Percentiles rank a stretch among this genome's conserved stretches.
These are phyloP conservation scores for Gymnocephalus cernua DNA, from an alignment of 2,113 vertebrate genomes.

Conservation along the genomic window DNA sequence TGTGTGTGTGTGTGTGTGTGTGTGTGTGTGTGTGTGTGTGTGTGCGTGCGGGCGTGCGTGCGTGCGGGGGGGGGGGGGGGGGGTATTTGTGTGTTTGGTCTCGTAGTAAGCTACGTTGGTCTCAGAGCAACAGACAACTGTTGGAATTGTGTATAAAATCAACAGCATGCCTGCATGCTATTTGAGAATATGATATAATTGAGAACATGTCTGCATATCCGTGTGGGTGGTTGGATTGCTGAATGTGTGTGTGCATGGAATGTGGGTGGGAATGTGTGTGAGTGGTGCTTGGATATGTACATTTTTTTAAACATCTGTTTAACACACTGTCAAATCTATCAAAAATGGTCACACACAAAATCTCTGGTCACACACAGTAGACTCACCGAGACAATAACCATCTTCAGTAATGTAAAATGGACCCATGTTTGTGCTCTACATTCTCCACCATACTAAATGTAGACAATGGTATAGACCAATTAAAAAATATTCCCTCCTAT, in stretches of 20 bases:
- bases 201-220: neutral
- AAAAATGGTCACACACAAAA: no score
- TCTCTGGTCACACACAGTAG: no score
- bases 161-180: neutral
- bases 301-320: neutral
- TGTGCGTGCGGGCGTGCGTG: slow-evolving; percentile 7
- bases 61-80: neutral
- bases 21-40: slow-evolving; percentile 18
- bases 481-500: no score
- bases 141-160: slow-evolving; percentile 1
- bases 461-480: no score
- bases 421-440: no score
- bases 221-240: neutral
- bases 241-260: neutral
- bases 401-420: no score
- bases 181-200: neutral
- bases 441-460: no score
- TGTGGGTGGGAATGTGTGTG: slow-evolving; percentile 6
- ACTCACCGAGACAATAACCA: no score
- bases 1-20: slow-evolving; percentile 15
- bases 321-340: neutral
- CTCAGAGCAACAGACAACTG: neutral
- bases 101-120: neutral
- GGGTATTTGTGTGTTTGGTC: neutral
- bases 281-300: neutral